Evolutionary conservation across 2,797 vertebrate genomes (phyloP), one percentile per base, ranked within the genome.

Genomic region (Esox masquinongy): DNA sequence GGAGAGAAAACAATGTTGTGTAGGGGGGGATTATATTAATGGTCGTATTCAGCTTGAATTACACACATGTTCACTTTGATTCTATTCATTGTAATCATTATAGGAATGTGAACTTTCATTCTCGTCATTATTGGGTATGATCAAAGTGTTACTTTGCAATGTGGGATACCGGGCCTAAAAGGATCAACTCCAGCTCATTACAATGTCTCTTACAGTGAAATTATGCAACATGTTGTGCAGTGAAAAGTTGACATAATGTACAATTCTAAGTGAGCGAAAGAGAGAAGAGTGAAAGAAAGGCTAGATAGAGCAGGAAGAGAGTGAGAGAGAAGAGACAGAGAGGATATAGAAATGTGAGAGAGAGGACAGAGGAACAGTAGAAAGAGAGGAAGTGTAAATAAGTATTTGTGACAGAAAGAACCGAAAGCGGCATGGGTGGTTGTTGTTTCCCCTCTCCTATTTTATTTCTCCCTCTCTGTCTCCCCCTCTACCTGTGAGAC

Each of bases 401-500:
- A 50, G 15, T 75, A 66, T 74, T 17, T 63, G 73, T 72, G 34
- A 64, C 67, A 31, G 43, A 76, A n/a, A 5, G 36, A 39, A 39
- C 36, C 36, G 5, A 5, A 8, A 47, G 11, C 43, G 6, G 43
- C 43, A 14, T 47, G 43, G 6, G 43, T 11, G 9, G 6, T 47
- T 12, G 19, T 19, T 26, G 26, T 31, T 34, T 59, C 68, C 22
- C 53, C 34, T 53, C 49, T 77, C 11, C 12, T 47, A 14, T 24
- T 72, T 82, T 76, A 63, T 53, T 73, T 14, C 66, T 69, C 67
- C 50, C 50, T 34, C 39, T 72, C 64, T 72, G 82, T 73, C 74
- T 72, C 83, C 73, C 74, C 84, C 80, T 88, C 84, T 84, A 89
- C 89, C 89, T 91, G 89, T 63, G 77, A 88, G 80, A 84, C 78